phyloP scores from a whole-genome alignment of 2,797 vertebrate genomes.

The Hipposideros larvatus region DNA sequence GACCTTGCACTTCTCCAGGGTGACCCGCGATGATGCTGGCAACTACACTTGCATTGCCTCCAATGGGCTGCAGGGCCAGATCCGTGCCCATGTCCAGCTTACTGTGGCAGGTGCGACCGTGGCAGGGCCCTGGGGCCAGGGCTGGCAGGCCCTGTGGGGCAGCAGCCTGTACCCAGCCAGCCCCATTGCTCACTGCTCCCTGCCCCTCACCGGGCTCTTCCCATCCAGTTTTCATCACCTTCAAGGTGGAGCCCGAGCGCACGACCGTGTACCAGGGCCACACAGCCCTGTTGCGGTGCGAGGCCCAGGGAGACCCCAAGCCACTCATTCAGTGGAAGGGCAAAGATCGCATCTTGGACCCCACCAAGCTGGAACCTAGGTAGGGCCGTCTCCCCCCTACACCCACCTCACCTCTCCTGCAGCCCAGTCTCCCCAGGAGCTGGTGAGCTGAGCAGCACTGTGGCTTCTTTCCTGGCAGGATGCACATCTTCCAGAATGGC shows the following conservation, averaged over 20 bases:
- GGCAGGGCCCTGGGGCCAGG: neutral
- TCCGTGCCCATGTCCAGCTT: constrained; percentile 93
- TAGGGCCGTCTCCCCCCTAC: constrained; percentile 47
- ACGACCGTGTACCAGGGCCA: constrained; percentile 98
- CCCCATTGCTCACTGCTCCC: neutral
- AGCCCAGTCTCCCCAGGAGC: neutral
- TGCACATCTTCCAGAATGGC: constrained; percentile 97
- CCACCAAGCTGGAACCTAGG: constrained; percentile 90
- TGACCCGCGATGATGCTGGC: constrained; percentile 93
- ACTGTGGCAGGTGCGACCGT: constrained; percentile 92
- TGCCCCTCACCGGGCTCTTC: constrained; percentile 30
- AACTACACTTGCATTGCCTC: constrained; percentile 97
- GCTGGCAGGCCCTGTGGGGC: neutral
- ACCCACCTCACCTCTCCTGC: neutral
- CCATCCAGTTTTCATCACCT: constrained; percentile 93
- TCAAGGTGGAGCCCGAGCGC: constrained; percentile 95
- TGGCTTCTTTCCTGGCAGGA: constrained; percentile 88
- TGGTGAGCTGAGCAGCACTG: neutral
- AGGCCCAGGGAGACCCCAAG: constrained; percentile 94
- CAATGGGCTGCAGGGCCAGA: constrained; percentile 96
- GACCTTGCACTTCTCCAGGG: constrained; percentile 93
- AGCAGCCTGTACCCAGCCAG: fast-evolving
- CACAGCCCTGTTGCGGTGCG: constrained; percentile 96
- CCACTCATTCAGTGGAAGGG: constrained; percentile 97
- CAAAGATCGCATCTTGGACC: constrained; percentile 94